Conservation (phyloP, 30 jellyfish, hydroid and myxozoan genomes). For the Hydractinia echinata region DNA sequence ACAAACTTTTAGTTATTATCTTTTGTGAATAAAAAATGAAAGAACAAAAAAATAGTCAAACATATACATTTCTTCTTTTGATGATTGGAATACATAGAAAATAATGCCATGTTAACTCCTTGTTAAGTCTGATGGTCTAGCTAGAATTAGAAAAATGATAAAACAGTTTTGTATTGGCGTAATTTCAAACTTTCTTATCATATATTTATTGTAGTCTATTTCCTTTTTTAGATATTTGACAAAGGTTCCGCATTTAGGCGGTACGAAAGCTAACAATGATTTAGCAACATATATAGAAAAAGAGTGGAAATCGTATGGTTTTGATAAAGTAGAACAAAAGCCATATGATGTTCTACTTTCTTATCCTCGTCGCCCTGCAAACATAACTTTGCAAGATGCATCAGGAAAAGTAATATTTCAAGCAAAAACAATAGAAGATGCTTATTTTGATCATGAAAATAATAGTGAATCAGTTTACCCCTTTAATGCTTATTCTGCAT, state of each 20-base stretch:
- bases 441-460: slow-evolving; percentile 62
- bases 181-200: too few relatives aligned
- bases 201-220: too few relatives aligned
- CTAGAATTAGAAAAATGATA: too few relatives aligned
- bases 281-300: slow-evolving; percentile 5
- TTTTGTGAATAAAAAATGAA: too few relatives aligned
- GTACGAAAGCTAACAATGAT: neutral
- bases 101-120: too few relatives aligned
- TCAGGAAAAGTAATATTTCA: slow-evolving; percentile 27
- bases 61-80: too few relatives aligned
- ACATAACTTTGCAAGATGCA: slow-evolving; percentile 35
- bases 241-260: slow-evolving; percentile 33
- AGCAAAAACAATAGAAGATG: slow-evolving; percentile 54
- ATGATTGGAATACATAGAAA: too few relatives aligned
- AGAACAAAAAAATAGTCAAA: too few relatives aligned
- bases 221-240: slow-evolving; percentile 17
- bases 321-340: slow-evolving; percentile 58
- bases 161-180: too few relatives aligned
- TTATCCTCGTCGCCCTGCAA: slow-evolving; percentile 59
- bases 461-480: slow-evolving; percentile 50
- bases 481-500: slow-evolving; percentile 77
- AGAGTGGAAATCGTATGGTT: slow-evolving; percentile 42
- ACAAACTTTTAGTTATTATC: too few relatives aligned
- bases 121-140: too few relatives aligned
- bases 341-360: slow-evolving; percentile 61